phyloP scores from a whole-genome alignment of 2,888 invertebrate genomes.

The Penaeus monodon region DNA sequence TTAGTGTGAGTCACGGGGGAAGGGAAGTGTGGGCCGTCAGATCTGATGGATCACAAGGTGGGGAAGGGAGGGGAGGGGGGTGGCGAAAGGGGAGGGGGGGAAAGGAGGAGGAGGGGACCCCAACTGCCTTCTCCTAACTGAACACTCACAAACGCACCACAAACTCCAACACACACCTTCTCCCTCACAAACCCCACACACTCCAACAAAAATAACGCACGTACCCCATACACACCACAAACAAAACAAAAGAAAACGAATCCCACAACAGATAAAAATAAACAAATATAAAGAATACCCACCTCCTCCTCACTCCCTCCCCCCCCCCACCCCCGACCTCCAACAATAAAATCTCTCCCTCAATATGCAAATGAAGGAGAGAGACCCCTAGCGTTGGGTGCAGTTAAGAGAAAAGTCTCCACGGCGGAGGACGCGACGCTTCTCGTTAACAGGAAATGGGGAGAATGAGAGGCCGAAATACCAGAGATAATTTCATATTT shows the following conservation, averaged over 20 bases:
- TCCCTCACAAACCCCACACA: background rate
- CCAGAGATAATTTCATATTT: too few relatives aligned
- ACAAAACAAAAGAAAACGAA: too few relatives aligned
- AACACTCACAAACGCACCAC: conserved; percentile 5
- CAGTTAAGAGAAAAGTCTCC: too few relatives aligned
- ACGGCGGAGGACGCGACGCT: too few relatives aligned
- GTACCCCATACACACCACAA: background rate
- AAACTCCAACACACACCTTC: conserved; percentile 16
- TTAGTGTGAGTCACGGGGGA: conserved; percentile 8
- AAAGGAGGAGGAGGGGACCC: conserved; percentile 32
- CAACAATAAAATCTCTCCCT: background rate
- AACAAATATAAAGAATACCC: background rate
- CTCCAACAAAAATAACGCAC: background rate
- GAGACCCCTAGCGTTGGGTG: too few relatives aligned
- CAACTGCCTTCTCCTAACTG: conserved; percentile 13
- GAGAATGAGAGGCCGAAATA: too few relatives aligned
- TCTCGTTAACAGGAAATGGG: too few relatives aligned
- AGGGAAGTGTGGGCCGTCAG: conserved; percentile 60
- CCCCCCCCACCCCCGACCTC: too few relatives aligned
- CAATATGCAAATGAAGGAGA: too few relatives aligned
- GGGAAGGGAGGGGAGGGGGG: conserved; percentile 43
- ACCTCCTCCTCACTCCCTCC: background rate
- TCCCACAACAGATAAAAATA: too few relatives aligned
- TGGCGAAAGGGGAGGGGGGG: conserved; percentile 46
- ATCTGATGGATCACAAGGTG: conserved; percentile 51